A percentile compares a stretch with the other conserved stretches of the same genome.
phyloP scores from a whole-genome alignment of 2,797 vertebrate species.

The Dallia pectoralis region DNA sequence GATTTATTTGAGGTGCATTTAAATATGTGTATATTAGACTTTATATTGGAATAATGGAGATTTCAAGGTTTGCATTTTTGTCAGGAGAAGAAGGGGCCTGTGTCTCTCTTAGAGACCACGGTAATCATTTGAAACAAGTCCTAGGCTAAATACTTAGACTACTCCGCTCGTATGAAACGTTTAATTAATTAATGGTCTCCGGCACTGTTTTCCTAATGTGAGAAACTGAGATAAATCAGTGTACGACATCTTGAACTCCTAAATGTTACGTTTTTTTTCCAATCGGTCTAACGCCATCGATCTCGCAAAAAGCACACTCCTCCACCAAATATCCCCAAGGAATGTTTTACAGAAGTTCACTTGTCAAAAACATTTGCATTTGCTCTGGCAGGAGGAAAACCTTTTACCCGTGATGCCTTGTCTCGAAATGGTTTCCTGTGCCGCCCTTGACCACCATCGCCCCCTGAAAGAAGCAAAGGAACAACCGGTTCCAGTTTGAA shows the following conservation, averaged over 20 bases:
- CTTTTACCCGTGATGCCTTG: slow-evolving; percentile 42
- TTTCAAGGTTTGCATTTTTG: neutral
- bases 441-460: slow-evolving; percentile 16
- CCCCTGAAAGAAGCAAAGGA: slow-evolving; percentile 37
- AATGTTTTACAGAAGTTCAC: neutral
- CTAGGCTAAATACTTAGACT: too few species aligned
- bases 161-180: too few species aligned
- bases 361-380: slow-evolving; percentile 6
- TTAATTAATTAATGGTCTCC: too few species aligned
- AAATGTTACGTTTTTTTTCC: neutral
- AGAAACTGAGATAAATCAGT: too few species aligned
- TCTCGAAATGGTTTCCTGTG: slow-evolving; percentile 51
- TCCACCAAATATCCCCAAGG: neutral
- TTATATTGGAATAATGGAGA: slow-evolving; percentile 16
- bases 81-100: neutral
- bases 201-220: too few species aligned
- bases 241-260: neutral
- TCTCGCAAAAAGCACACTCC: neutral
- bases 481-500: slow-evolving; percentile 54
- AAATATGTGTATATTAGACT: slow-evolving; percentile 19
- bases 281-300: neutral
- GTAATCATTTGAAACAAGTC: neutral
- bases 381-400: slow-evolving; percentile 6
- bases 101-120: neutral
- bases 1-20: slow-evolving; percentile 12